A percentile compares a stretch with the other conserved stretches of the same genome.
These are phyloP conservation scores for Monochamus saltuarius DNA, from an alignment of 1,140 invertebrate genomes.

Conservation along the genomic window DNA sequence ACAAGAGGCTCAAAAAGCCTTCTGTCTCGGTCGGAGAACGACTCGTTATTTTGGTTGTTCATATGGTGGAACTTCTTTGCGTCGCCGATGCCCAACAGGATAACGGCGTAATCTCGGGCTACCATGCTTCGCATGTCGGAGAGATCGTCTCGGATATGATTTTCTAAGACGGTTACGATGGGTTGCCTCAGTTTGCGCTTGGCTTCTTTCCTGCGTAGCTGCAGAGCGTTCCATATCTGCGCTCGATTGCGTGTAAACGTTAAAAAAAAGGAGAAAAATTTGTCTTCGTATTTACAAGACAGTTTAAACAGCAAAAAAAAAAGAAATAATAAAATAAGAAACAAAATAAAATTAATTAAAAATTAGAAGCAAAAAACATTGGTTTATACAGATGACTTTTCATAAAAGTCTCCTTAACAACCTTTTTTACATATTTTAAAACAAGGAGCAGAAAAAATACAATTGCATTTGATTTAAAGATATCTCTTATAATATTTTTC, in stretches of 20 bases:
- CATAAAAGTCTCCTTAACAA: too few relatives aligned
- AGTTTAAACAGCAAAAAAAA: too few relatives aligned
- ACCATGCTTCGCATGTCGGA: constrained; percentile 59
- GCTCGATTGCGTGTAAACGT: background rate
- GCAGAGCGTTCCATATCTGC: constrained; percentile 58
- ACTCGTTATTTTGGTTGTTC: constrained; percentile 55
- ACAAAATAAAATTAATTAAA: too few relatives aligned
- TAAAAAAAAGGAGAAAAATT: too few relatives aligned
- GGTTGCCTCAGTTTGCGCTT: constrained; percentile 60
- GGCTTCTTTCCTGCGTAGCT: constrained; percentile 55
- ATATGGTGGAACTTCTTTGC: constrained; percentile 60
- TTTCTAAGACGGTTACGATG: constrained; percentile 56
- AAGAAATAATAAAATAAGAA: too few relatives aligned
- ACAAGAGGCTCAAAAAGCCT: constrained; percentile 61
- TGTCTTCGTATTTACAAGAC: too few relatives aligned
- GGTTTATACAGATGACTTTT: too few relatives aligned
- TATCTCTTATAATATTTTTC: too few relatives aligned
- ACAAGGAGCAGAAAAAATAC: too few relatives aligned
- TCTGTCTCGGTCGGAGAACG: constrained; percentile 61
- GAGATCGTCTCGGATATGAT: constrained; percentile 58
- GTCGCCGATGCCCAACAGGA: constrained; percentile 57
- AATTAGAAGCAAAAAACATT: too few relatives aligned
- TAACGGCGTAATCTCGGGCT: constrained; percentile 60
- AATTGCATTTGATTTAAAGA: too few relatives aligned
- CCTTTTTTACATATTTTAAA: too few relatives aligned